A percentile compares a stretch with the other conserved stretches of the same genome.
These are phyloP conservation scores for Tuberolachnus salignus DNA, from an alignment of 2,888 invertebrate genomes.

Conservation along the genomic window DNA sequence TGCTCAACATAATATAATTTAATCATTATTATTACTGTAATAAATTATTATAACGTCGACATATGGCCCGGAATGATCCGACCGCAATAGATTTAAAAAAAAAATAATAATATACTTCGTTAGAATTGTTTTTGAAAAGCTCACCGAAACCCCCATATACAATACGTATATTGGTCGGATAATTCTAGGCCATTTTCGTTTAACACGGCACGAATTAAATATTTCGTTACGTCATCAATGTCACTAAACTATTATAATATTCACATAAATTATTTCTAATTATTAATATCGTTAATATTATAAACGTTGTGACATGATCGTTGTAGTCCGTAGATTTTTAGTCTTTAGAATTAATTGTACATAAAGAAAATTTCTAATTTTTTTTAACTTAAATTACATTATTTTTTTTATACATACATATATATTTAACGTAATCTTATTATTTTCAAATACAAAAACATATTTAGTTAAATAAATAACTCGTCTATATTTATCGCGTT, in stretches of 20 bases:
- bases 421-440: background rate
- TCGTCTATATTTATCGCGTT: background rate
- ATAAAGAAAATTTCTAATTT: slow-evolving; percentile 15
- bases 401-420: slow-evolving; percentile 2
- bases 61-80: background rate
- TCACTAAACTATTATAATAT: background rate
- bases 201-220: background rate
- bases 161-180: background rate
- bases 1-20: background rate
- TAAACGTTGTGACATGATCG: slow-evolving; percentile 9
- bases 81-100: background rate
- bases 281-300: slow-evolving; percentile 8
- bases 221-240: background rate
- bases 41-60: background rate
- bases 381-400: slow-evolving; percentile 11
- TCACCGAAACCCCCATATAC: background rate
- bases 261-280: slow-evolving; percentile 12
- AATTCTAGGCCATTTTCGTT: background rate
- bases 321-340: slow-evolving; percentile 19
- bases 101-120: background rate
- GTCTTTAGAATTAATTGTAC: slow-evolving; percentile 17
- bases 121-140: background rate
- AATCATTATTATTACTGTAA: background rate
- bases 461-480: slow-evolving; percentile 29
- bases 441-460: background rate